phyloP scores from a whole-genome alignment of 2,113 vertebrate genomes.

The Cervus canadensis region DNA sequence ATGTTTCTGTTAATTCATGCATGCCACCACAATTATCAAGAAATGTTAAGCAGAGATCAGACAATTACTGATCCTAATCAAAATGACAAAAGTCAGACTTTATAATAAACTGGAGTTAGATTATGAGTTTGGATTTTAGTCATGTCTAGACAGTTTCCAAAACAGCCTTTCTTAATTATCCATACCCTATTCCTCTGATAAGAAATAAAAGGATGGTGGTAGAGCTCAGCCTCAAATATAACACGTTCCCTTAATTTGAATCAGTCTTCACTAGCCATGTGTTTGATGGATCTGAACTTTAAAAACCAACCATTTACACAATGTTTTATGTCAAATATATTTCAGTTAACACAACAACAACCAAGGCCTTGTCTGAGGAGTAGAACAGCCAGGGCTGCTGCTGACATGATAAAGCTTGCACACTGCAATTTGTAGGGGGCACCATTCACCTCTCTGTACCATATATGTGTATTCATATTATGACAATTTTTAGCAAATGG shows the following conservation, averaged over 20 bases:
- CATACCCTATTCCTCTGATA: background rate
- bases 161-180: background rate
- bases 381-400: fast-evolving
- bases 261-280: background rate
- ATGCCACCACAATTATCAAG: background rate
- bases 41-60: slow-evolving; percentile 45
- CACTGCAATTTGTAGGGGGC: background rate
- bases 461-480: background rate
- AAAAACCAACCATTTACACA: background rate
- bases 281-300: background rate
- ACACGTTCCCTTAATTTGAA: background rate
- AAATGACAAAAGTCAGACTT: slow-evolving; percentile 3
- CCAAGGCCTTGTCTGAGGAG: background rate
- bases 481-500: background rate
- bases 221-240: background rate
- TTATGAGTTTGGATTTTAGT: background rate
- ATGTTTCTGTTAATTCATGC: slow-evolving; percentile 32
- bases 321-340: background rate
- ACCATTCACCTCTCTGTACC: background rate
- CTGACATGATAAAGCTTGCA: no score
- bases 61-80: slow-evolving; percentile 19
- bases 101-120: background rate
- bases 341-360: background rate
- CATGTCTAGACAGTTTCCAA: background rate
- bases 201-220: background rate